Percentiles rank a stretch among this genome's conserved stretches.
These are phyloP conservation scores for Cosmia pyralina DNA, from an alignment of 2,888 invertebrate species.

Conservation along the genomic window DNA sequence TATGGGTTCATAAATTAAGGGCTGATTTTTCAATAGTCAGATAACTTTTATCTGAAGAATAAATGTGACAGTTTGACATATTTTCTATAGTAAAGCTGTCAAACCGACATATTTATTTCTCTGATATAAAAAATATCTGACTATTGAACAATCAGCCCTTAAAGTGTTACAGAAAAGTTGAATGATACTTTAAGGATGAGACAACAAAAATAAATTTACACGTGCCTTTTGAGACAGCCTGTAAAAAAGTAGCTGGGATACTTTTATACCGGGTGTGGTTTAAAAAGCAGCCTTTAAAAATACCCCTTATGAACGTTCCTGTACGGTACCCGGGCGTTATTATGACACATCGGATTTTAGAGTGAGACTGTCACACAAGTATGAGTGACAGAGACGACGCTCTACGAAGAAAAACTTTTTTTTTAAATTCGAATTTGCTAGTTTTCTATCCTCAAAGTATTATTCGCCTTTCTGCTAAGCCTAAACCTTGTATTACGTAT, in stretches of 20 bases:
- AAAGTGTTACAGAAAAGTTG: background rate
- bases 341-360: background rate
- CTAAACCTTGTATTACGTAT: slow-evolving; percentile 2
- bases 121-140: no score
- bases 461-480: background rate
- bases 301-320: background rate
- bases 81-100: no score
- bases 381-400: no score
- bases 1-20: no score
- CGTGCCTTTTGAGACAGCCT: background rate
- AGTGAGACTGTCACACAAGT: no score
- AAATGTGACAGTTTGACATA: no score
- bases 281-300: background rate
- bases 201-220: background rate
- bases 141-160: no score
- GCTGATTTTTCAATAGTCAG: no score
- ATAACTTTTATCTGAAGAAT: no score
- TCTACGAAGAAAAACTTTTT: no score
- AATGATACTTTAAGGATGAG: background rate
- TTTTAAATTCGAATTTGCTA: background rate
- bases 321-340: background rate
- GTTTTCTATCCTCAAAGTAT: background rate
- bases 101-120: no score
- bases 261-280: background rate
- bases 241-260: background rate